Evolutionary conservation across 2,888 invertebrate species (phyloP).

Genomic region (Galeruca laticollis): DNA sequence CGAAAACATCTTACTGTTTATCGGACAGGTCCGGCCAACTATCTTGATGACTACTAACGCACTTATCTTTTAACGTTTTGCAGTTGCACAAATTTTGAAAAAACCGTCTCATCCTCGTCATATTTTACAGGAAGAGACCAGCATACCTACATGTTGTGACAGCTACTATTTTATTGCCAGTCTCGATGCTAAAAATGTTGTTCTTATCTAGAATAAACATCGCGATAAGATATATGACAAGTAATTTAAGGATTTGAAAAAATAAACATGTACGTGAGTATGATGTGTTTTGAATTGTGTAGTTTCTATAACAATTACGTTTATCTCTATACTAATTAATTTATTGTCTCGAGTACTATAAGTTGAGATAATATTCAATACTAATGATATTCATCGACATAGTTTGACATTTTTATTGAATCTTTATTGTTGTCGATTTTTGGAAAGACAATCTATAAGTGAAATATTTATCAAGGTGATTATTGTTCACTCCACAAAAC

Average conservation of each 20-base stretch:
- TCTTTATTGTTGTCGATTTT: too few relatives aligned
- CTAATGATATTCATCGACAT: too few relatives aligned
- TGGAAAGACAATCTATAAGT: too few relatives aligned
- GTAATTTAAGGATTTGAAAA: constrained; percentile 16
- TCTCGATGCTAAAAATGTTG: constrained; percentile 20
- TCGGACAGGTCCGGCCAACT: constrained; percentile 41
- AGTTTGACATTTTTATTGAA: too few relatives aligned
- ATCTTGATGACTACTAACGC: constrained; percentile 27
- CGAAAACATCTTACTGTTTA: constrained; percentile 36
- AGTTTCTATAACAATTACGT: background rate
- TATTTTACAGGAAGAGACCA: constrained; percentile 25
- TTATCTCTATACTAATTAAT: background rate
- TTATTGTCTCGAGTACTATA: background rate
- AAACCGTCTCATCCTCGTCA: constrained; percentile 55
- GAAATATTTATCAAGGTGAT: too few relatives aligned
- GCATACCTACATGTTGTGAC: constrained; percentile 19
- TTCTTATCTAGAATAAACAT: constrained; percentile 25
- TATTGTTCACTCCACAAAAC: too few relatives aligned
- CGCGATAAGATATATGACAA: constrained; percentile 22
- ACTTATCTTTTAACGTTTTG: constrained; percentile 39
- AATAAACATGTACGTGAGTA: background rate
- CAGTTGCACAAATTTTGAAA: constrained; percentile 53
- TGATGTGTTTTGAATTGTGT: constrained; percentile 3
- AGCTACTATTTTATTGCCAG: constrained; percentile 2
- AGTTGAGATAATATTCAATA: background rate